Percentiles rank a stretch among this genome's conserved stretches.
phyloP scores from a whole-genome alignment of 2,113 vertebrate species.

The Psammodynastes pulverulentus region DNA sequence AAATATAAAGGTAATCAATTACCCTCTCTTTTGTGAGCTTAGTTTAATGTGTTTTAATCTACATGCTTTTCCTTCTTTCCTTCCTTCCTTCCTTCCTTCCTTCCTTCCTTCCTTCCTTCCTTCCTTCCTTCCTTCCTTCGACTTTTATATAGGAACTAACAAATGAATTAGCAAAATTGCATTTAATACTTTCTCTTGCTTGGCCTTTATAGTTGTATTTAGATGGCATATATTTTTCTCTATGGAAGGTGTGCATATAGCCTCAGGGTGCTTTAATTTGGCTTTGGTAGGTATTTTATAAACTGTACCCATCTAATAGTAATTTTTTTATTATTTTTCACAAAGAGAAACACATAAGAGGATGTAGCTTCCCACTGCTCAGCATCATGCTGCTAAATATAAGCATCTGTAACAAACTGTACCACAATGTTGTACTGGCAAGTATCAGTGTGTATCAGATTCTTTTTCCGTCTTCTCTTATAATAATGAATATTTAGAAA shows the following conservation, averaged over 20 bases:
- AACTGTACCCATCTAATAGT: neutral
- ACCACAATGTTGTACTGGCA: conserved; percentile 52
- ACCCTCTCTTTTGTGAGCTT: neutral
- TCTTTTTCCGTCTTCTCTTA: conserved; percentile 21
- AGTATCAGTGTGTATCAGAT: conserved; percentile 61
- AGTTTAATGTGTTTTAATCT: neutral
- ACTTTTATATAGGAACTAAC: neutral
- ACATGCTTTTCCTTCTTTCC: neutral
- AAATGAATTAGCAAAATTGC: neutral
- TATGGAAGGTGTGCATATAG: neutral
- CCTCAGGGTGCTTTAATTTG: neutral
- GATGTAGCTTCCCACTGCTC: conserved; percentile 33
- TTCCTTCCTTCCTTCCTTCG: neutral
- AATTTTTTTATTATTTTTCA: neutral
- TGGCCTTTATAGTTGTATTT: neutral
- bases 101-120: neutral
- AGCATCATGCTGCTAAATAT: conserved; percentile 51
- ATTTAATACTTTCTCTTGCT: neutral
- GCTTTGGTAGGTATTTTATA: neutral
- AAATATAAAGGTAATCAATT: neutral
- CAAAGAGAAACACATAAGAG: conserved; percentile 1
- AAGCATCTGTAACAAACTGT: conserved; percentile 55
- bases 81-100: neutral
- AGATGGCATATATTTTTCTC: neutral
- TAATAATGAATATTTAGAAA: conserved; percentile 48